phyloP scores from a whole-genome alignment of 2,888 invertebrate species.

The Adela reaumurella region DNA sequence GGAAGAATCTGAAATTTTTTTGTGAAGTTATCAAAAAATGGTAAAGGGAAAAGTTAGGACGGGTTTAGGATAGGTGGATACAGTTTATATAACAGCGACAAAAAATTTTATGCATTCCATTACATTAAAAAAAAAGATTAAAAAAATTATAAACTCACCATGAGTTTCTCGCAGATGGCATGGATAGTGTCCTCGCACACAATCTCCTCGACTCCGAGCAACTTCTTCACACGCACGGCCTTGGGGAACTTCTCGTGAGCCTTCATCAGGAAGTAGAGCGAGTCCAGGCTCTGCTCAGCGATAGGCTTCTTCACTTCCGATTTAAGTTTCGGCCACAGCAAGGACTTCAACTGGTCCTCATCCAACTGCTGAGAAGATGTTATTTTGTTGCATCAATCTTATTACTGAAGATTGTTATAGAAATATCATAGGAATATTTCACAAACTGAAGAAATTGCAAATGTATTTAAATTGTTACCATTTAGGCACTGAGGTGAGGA shows the following conservation, averaged over 20 bases:
- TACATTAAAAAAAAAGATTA: not conserved
- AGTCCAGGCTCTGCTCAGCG: slow-evolving; percentile 62
- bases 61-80: not conserved
- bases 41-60: slow-evolving; percentile 3
- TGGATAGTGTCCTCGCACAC: slow-evolving; percentile 56
- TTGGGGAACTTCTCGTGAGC: slow-evolving; percentile 36
- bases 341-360: slow-evolving; percentile 48
- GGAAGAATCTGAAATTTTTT: no score
- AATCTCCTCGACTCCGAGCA: slow-evolving; percentile 54
- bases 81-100: not conserved
- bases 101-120: not conserved
- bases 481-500: no score
- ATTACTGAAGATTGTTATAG: no score
- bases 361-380: slow-evolving; percentile 32
- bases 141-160: no score
- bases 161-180: slow-evolving; percentile 56
- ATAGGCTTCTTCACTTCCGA: slow-evolving; percentile 59
- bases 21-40: slow-evolving; percentile 15
- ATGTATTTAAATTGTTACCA: no score
- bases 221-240: slow-evolving; percentile 52
- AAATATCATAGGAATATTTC: no score
- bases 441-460: no score
- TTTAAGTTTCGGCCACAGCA: slow-evolving; percentile 60
- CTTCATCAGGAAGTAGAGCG: slow-evolving; percentile 58
- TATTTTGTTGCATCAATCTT: no score